phyloP scores from a whole-genome alignment of 2,888 invertebrate species.

The Macaria liturata region DNA sequence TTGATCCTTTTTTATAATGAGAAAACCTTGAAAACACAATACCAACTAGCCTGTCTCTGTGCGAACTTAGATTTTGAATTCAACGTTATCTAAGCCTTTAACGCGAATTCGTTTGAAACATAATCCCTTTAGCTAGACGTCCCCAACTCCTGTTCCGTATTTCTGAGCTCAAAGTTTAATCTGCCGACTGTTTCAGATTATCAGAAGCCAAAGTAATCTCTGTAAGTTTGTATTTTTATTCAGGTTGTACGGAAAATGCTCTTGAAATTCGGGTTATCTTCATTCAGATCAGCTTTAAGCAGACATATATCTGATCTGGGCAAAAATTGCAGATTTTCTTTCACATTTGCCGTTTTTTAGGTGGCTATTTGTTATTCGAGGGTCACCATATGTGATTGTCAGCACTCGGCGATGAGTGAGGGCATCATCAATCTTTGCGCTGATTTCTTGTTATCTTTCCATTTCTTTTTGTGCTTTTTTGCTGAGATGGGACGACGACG shows the following conservation, averaged over 20 bases:
- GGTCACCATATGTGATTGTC: slow-evolving; percentile 38
- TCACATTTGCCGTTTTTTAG: slow-evolving; percentile 15
- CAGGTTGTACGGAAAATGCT: slow-evolving; percentile 8
- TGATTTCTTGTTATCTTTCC: slow-evolving; percentile 37
- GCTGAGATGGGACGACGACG: slow-evolving; percentile 15
- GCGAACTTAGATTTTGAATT: neutral
- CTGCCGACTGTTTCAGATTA: slow-evolving; percentile 25
- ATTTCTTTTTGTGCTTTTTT: slow-evolving; percentile 26
- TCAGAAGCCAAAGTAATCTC: slow-evolving; percentile 21
- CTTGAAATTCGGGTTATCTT: slow-evolving; percentile 15
- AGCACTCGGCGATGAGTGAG: slow-evolving; percentile 42
- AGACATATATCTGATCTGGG: slow-evolving; percentile 20
- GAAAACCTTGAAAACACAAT: no score
- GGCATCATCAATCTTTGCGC: slow-evolving; percentile 46
- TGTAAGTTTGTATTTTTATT: slow-evolving; percentile 21
- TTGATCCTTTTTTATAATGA: no score
- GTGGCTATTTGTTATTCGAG: slow-evolving; percentile 24
- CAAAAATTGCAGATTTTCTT: slow-evolving; percentile 21
- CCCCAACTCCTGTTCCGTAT: slow-evolving; percentile 26
- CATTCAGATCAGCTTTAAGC: slow-evolving; percentile 17
- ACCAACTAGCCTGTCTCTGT: no score
- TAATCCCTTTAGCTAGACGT: slow-evolving; percentile 26
- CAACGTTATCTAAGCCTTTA: slow-evolving; percentile 10
- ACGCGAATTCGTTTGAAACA: slow-evolving; percentile 6
- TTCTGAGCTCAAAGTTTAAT: slow-evolving; percentile 26